These are phyloP conservation scores for Meganola albula DNA, from an alignment of 2,888 invertebrate species.

Conservation along the genomic window DNA sequence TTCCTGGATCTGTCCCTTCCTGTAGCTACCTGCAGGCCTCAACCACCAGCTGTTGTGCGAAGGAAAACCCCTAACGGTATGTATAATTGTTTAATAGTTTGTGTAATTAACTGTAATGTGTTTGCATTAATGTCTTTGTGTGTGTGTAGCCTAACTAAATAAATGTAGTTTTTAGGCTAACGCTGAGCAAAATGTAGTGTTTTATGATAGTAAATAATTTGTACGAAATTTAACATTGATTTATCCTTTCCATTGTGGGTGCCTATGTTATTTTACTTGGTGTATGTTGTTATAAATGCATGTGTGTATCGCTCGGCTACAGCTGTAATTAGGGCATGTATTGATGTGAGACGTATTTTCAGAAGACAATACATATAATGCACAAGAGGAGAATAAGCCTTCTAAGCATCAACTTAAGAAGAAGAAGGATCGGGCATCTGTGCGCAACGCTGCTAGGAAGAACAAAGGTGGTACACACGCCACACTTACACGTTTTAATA, in stretches of 20 bases:
- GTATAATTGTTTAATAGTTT: too few relatives aligned
- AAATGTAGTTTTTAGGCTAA: too few relatives aligned
- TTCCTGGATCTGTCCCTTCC: constrained; percentile 97
- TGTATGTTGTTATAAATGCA: too few relatives aligned
- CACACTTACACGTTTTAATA: too few relatives aligned
- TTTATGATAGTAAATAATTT: too few relatives aligned
- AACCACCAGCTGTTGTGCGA: constrained; percentile 80
- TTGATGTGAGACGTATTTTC: constrained; percentile 50
- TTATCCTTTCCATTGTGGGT: too few relatives aligned
- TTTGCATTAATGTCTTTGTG: too few relatives aligned
- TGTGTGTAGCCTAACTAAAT: too few relatives aligned
- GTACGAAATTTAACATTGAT: too few relatives aligned
- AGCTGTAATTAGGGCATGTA: constrained; percentile 40
- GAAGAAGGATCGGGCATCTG: constrained; percentile 80
- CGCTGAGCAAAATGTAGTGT: too few relatives aligned
- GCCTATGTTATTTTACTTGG: too few relatives aligned
- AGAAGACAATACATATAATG: constrained; percentile 68
- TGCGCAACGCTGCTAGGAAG: constrained; percentile 76
- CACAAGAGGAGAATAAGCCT: constrained; percentile 75
- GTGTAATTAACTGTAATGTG: too few relatives aligned
- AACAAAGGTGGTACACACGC: constrained; percentile 64
- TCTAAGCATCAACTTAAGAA: constrained; percentile 83
- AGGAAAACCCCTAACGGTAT: constrained; percentile 72
- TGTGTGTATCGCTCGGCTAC: constrained; percentile 20
- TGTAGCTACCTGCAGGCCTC: constrained; percentile 85